Base-by-base conservation (phyloP, 2,888 invertebrate species). In the Odontomyia ornata region DNA sequence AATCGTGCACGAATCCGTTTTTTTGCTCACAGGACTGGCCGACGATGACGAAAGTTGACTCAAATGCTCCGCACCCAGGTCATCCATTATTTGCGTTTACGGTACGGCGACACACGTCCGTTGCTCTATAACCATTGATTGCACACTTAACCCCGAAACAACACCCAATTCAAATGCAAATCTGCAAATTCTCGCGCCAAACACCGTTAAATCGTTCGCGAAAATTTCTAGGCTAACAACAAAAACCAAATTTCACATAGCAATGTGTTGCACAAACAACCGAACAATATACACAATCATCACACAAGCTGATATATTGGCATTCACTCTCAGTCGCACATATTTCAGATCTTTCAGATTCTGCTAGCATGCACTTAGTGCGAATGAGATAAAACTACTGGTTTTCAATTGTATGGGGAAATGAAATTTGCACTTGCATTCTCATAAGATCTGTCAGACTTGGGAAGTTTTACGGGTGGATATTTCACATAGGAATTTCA, bases 21-120 rank as follows among this genome's bases (percentile, higher is more conserved):
- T 72, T 56, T 64, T 77, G 78, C 77, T 80, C 23, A 23, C 47
- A n/a, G 64, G n/a, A 23, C 25, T 69, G 27, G 13, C 23, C 36
- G 65, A 65, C 30, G 65, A 65, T 47, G 69, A 79, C 21, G 81
- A 80, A 64, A 80, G 75, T 77, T 80, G 76, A 62, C 80, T 80
- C 21, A 81, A 79, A 30, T 80, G 77, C 76, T 81, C 80, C 67
- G 80, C 80, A 62, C 80, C 80, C 56, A 81, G 77, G 76, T 81
- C 80, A 72, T 81, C 81, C 81, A 81, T 81, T 43, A 4, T 52
- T 52, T n/a, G n/a, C 52, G 18, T 18, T 13, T 4, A 52, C 7
- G 52, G 4, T 52, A 52, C 4, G 15, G 18, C n/a, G 52, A n/a
- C 18, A 52, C 4, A 13, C 46, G 47, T 3, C 65, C 13, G 21